Evolutionary conservation across 2,888 invertebrate species (phyloP).

Genomic region (Boloria euphrosyne): DNA sequence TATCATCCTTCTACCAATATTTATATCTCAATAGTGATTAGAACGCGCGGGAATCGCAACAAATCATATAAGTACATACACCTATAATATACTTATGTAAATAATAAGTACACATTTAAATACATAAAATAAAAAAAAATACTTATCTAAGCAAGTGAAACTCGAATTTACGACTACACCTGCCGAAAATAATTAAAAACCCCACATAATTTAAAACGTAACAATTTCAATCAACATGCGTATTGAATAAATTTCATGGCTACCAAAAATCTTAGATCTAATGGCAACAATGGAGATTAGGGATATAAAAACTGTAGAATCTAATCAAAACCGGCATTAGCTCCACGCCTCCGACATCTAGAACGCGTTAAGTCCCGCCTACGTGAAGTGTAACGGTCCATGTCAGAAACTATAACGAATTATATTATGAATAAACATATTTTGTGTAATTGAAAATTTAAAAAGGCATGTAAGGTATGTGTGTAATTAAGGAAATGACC

Average conservation of each 20-base stretch:
- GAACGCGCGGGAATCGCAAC: no score
- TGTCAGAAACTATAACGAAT: slow-evolving; percentile 47
- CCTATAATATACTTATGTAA: no score
- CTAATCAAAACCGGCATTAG: slow-evolving; percentile 71
- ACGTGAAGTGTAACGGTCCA: slow-evolving; percentile 41
- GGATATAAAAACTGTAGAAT: slow-evolving; percentile 68
- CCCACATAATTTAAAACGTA: slow-evolving; percentile 28
- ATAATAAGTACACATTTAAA: neutral
- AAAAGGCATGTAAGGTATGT: neutral
- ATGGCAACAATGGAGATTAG: slow-evolving; percentile 59
- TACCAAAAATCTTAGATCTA: slow-evolving; percentile 46
- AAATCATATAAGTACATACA: no score
- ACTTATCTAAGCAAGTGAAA: neutral
- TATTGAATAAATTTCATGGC: slow-evolving; percentile 44
- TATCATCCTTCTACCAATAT: no score
- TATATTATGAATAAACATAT: slow-evolving; percentile 14
- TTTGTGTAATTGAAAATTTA: neutral
- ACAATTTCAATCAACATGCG: slow-evolving; percentile 44
- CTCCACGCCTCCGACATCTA: slow-evolving; percentile 59
- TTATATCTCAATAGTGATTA: no score
- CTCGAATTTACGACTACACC: slow-evolving; percentile 1
- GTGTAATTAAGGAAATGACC: neutral
- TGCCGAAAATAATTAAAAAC: slow-evolving; percentile 24
- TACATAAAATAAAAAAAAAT: neutral
- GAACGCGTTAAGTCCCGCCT: slow-evolving; percentile 57